Evolutionary conservation across 2,113 vertebrate species (phyloP).

Genomic region (Cricetomys ansorgei): DNA sequence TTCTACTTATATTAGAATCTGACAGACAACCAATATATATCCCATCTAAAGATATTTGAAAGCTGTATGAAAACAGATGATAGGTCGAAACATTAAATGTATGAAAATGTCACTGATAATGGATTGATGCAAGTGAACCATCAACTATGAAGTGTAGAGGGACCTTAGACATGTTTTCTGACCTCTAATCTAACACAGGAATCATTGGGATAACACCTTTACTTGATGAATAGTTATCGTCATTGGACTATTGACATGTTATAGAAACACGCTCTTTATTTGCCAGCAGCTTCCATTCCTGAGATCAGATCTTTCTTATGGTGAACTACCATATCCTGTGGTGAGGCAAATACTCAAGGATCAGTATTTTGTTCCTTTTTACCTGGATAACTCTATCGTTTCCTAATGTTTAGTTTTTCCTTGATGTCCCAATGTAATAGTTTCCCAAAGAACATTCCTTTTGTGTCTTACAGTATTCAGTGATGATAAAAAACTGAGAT

Average conservation of each 20-base stretch:
- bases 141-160: not conserved
- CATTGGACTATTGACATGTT: not conserved
- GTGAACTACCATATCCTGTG: not conserved
- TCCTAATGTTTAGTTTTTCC: not conserved
- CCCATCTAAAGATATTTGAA: not conserved
- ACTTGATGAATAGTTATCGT: not conserved
- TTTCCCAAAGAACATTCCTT: not conserved
- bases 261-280: not conserved
- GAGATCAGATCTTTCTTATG: not conserved
- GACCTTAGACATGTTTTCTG: not conserved
- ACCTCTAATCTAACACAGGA: not conserved
- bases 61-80: not conserved
- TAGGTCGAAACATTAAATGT: not conserved
- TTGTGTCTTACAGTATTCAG: not conserved
- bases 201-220: not conserved
- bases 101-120: not conserved
- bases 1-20: not conserved
- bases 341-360: not conserved
- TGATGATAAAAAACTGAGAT: not conserved
- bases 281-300: not conserved
- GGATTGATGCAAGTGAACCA: not conserved
- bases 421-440: not conserved
- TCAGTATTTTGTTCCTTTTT: not conserved
- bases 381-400: not conserved
- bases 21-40: not conserved